Percentiles rank a stretch among this genome's conserved stretches.
Conservation (phyloP, 2,113 vertebrate species). For the Mungos mungo region DNA sequence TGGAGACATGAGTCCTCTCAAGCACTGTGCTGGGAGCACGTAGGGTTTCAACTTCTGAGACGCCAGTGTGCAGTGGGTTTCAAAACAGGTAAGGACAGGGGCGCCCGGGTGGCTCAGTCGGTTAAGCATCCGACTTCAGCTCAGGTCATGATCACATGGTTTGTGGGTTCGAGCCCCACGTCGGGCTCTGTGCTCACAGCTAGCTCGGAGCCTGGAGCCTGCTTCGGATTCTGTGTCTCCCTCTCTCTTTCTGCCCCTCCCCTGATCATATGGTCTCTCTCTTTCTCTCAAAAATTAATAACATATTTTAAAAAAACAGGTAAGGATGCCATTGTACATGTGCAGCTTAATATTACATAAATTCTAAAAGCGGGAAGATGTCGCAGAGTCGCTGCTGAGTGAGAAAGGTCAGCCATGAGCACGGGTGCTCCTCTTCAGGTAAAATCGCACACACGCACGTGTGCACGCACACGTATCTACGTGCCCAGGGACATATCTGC, state of each 20-base stretch:
- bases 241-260: no score
- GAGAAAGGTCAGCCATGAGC: background rate
- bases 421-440: background rate
- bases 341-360: background rate
- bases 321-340: background rate
- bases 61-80: background rate
- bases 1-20: background rate
- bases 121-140: no score
- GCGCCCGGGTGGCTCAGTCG: no score
- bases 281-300: no score
- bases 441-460: background rate
- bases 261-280: no score
- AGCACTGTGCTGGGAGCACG: no score
- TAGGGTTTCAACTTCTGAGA: background rate
- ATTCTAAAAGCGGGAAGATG: slow-evolving; percentile 2
- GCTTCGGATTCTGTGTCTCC: no score
- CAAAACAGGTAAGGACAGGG: background rate
- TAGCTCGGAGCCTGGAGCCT: no score
- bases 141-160: no score
- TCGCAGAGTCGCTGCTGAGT: background rate
- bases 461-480: fast-evolving
- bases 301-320: background rate
- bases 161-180: no score
- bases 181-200: no score
- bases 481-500: background rate